Percentiles rank a stretch among this genome's conserved stretches.
These are phyloP conservation scores for Hipparchia semele DNA, from an alignment of 2,888 invertebrate genomes.

Conservation along the genomic window DNA sequence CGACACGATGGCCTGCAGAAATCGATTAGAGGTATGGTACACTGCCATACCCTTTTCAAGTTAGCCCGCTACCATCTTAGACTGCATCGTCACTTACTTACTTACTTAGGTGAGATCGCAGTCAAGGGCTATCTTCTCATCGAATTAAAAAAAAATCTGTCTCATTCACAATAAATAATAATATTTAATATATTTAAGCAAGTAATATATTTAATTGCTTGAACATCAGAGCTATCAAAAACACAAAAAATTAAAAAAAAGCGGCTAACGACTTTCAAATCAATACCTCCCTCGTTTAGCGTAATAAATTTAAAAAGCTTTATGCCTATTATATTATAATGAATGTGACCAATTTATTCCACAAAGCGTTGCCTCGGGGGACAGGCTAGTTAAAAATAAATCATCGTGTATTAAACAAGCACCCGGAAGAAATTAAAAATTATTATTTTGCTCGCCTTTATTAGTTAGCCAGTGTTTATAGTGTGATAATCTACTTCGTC, in stretches of 20 bases:
- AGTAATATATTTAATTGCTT: too few relatives aligned
- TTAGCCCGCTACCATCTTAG: too few relatives aligned
- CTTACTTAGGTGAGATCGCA: too few relatives aligned
- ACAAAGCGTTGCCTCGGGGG: slow-evolving; percentile 25
- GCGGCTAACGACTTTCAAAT: background rate
- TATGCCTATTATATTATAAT: background rate
- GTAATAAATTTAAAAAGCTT: background rate
- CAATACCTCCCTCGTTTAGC: slow-evolving; percentile 1
- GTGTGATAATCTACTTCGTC: slow-evolving; percentile 64
- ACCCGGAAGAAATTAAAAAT: slow-evolving; percentile 45
- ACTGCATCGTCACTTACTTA: too few relatives aligned
- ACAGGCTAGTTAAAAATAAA: slow-evolving; percentile 38
- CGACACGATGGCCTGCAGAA: too few relatives aligned
- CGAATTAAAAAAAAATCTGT: too few relatives aligned
- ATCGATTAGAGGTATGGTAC: too few relatives aligned
- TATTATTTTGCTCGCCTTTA: slow-evolving; percentile 42
- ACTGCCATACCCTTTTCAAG: too few relatives aligned
- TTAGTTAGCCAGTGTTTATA: slow-evolving; percentile 54
- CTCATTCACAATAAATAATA: too few relatives aligned
- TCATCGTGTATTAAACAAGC: slow-evolving; percentile 10
- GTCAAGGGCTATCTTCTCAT: too few relatives aligned
- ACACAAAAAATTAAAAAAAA: background rate
- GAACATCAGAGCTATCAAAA: too few relatives aligned
- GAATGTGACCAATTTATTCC: slow-evolving; percentile 13
- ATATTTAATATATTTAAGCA: too few relatives aligned